Base-by-base conservation (phyloP, 2,888 invertebrate species). In the Quadroppia sp. region DNA sequence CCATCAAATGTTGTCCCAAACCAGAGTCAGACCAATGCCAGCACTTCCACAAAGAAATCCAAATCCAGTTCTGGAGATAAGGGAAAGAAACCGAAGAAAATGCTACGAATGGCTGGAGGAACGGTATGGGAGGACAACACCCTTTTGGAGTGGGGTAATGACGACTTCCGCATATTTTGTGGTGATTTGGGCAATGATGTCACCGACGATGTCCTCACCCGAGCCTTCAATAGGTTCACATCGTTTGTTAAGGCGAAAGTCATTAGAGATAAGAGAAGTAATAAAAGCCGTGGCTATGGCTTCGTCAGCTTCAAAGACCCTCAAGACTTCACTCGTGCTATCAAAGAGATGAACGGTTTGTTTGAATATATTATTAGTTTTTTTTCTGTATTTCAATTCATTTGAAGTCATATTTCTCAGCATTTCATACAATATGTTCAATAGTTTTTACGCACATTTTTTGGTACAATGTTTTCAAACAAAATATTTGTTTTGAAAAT, bases 101-200 rank as follows among this genome's bases (percentile, higher is more conserved):
- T 92, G 75, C 88, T 97, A 71, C 86, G 98, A 36, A 91, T 90
- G 78, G 97, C 96, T 0, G 98, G 96, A 3, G 96, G 96, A 0
- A 89, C 90, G 78, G 89, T 90, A 0, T 99, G 99, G 99, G 98
- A 99, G 83, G 99, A 99, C 84, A 87, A 88, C 28, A 92, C 95
- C 0, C 83, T 99, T 72, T 84, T 89, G 23, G 99, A 99, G 81
- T 99, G 98, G 99, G 90, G 93, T n/a, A 91, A 93, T 87, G 96
- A 95, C 85, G 99, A 99, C 85, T 99, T 96, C 84, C 86, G 99
- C 77, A 90, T 99, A 84, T 99, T 99, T 83, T 97, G 97, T 82
- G 99, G 99, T n/a, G 99, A 99, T 85, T 86, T 99, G 64, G 99
- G 99, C 20, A 99, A 99, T 82, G 98, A 99, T 82, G 98, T 99